Evolutionary conservation across 2,113 vertebrate genomes (phyloP), one percentile per base, ranked within the genome.

Genomic region (Lamprotornis superbus): DNA sequence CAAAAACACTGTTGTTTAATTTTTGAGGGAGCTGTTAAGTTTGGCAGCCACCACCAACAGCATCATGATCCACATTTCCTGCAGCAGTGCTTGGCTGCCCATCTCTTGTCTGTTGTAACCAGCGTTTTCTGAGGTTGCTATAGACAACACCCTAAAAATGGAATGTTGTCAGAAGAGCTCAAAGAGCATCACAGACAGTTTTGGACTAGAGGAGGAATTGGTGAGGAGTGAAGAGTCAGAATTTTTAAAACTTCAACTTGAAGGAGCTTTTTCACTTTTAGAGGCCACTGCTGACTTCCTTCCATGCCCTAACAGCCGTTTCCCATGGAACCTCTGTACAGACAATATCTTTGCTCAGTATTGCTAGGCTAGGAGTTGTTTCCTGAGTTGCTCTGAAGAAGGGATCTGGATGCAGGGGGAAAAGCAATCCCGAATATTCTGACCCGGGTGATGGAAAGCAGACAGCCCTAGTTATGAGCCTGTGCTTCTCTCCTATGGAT

Each of bases 401-500:
- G 6, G 44, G 61, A 67, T 56, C 60, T 82, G 30, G 53, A 59
- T 78, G 59, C 61, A 71, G 87, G 69, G 68, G 57, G 77, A 50
- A 77, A 92, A 65, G 83, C 10, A 9, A 64, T 80, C 49, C 46
- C 2, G 10, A 81, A 33, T 86, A 46, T 44, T 90, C 74, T 68
- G 60, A 85, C 63, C 30, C 1, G 5, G 83, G 94, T 80, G 57
- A 55, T 91, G 89, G 78, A 89, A 94, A 92, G 94, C 82, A 84
- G 76, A 84, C 74, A 95, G 80, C 91, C 86, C 52, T 49, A 86
- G 68, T 68, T 20, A 78, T n/a, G 68, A 97, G 95, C 93, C 96
- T 82, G 71, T 94, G 91, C 96, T 96, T 96, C 91, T 95, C 95
- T 96, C 79, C 91, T 97, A 89, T 87, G 98, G 98, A 98, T 98